These are phyloP conservation scores for Nyctibius grandis DNA, from an alignment of 2,797 vertebrate species.

Conservation along the genomic window DNA sequence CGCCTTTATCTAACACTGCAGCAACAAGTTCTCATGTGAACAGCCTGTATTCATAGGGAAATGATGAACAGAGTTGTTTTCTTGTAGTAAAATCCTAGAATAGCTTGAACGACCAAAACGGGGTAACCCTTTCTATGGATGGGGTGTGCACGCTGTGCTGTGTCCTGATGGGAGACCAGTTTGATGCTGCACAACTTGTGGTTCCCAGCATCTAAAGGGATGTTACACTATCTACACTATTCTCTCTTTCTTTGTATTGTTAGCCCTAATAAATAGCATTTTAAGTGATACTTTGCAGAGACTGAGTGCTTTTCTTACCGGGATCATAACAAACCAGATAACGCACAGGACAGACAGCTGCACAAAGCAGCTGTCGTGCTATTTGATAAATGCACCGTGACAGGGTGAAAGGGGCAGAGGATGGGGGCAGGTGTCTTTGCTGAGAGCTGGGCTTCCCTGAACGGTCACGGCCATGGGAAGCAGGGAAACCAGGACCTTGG, in stretches of 20 bases:
- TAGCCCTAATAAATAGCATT: not conserved
- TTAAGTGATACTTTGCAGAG: not conserved
- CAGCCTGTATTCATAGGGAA: not conserved
- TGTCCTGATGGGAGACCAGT: not conserved
- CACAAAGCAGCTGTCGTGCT: not conserved
- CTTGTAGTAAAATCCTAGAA: not conserved
- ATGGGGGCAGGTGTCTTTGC: not conserved
- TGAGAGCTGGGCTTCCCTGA: not conserved
- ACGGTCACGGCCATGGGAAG: fast-evolving
- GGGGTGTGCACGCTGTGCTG: fast-evolving
- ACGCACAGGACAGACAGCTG: fast-evolving
- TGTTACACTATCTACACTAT: not conserved
- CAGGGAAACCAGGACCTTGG: not conserved
- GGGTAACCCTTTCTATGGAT: fast-evolving
- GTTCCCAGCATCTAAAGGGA: not conserved
- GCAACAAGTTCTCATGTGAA: not conserved
- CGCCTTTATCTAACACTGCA: not conserved
- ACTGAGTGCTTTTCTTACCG: not conserved
- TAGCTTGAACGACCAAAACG: not conserved
- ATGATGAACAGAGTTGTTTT: not conserved
- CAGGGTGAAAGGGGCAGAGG: not conserved
- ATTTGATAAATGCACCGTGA: not conserved
- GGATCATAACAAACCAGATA: not conserved
- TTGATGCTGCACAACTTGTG: too few species aligned
- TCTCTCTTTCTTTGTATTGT: not conserved